phyloP scores from a whole-genome alignment of 2,797 vertebrate genomes.

The Crypturellus tataupa region DNA sequence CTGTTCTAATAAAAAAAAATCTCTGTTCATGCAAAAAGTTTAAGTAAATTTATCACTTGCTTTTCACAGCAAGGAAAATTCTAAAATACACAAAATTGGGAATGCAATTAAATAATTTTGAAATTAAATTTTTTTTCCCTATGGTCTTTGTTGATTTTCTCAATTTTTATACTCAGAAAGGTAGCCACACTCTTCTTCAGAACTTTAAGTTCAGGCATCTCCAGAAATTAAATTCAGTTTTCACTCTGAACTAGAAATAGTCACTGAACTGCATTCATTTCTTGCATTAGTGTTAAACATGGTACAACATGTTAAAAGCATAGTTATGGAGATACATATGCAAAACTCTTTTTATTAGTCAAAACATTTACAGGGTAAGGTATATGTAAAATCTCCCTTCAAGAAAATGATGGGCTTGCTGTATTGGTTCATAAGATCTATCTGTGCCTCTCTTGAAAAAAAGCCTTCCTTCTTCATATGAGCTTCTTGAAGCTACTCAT shows the following conservation, averaged over 20 bases:
- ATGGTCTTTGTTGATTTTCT: not conserved
- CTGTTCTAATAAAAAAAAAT: not conserved
- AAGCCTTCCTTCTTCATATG: not conserved
- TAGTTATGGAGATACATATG: not conserved
- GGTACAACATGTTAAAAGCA: not conserved
- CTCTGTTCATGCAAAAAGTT: not conserved
- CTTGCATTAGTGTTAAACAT: not conserved
- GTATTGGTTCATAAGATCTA: not conserved
- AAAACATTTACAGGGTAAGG: not conserved
- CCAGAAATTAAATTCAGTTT: not conserved
- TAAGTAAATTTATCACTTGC: not conserved
- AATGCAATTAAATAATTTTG: not conserved
- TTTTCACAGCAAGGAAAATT: conserved; percentile 2
- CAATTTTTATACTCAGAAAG: not conserved
- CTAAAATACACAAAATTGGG: not conserved
- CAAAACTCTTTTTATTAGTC: not conserved
- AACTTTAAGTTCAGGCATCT: not conserved
- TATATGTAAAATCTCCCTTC: not conserved
- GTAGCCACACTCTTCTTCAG: not conserved
- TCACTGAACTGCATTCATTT: not conserved
- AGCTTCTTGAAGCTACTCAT: not conserved
- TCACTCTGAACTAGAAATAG: not conserved
- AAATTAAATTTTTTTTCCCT: not conserved
- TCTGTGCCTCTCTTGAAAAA: not conserved
- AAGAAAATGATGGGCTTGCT: not conserved